Conservation (phyloP, 2,888 invertebrate genomes). For the Norana najaformis region DNA sequence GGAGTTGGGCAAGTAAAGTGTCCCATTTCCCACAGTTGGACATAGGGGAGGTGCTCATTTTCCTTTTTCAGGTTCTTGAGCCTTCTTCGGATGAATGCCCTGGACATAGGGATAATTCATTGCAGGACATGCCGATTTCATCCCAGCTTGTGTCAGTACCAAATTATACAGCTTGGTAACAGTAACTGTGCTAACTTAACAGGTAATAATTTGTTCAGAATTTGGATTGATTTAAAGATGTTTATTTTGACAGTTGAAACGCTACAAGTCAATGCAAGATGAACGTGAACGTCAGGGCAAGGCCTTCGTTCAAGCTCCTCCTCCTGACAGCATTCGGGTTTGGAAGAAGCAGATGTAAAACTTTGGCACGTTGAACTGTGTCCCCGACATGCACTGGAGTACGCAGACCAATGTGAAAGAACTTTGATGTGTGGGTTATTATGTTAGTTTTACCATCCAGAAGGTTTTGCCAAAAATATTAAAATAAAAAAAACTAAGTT, state of each 20-base stretch:
- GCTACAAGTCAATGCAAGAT: slow-evolving; percentile 41
- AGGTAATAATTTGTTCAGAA: background rate
- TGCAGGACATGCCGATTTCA: background rate
- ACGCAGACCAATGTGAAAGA: background rate
- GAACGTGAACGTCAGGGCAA: slow-evolving; percentile 40
- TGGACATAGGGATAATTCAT: background rate
- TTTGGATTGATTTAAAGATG: background rate
- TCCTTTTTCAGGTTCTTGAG: too few species aligned
- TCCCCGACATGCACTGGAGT: background rate
- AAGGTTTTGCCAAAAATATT: background rate
- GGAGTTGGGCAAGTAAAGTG: too few species aligned
- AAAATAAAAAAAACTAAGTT: background rate
- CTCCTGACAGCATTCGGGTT: slow-evolving; percentile 38
- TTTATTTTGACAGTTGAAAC: slow-evolving; percentile 31
- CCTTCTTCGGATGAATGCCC: too few species aligned
- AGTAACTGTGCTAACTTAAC: background rate
- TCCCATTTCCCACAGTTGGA: too few species aligned
- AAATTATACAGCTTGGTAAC: background rate
- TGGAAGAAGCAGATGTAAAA: slow-evolving; percentile 18
- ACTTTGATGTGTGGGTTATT: background rate
- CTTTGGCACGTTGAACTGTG: background rate
- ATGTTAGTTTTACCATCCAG: background rate
- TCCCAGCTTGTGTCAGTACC: background rate
- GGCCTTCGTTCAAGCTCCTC: slow-evolving; percentile 32
- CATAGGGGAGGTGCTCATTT: too few species aligned